Conservation (phyloP, 2,797 vertebrate genomes). For the Clarias laeviceps region DNA sequence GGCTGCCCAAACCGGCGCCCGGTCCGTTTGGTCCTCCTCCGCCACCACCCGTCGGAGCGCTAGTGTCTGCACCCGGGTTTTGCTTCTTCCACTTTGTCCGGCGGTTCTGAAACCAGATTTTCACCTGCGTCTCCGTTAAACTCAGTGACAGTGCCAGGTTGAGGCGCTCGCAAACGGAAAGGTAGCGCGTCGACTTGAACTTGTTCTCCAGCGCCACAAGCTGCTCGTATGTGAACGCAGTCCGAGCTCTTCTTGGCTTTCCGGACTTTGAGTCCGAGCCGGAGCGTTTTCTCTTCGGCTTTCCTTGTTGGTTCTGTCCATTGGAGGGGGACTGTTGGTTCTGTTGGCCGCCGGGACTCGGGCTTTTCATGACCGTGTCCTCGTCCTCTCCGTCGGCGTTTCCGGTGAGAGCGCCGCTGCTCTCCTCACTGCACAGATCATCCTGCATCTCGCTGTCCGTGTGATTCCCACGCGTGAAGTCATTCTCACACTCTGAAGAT, state of each 20-base stretch:
- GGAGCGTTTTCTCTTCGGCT: slow-evolving; percentile 91
- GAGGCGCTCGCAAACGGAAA: slow-evolving; percentile 91
- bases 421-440: slow-evolving; percentile 82
- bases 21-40: slow-evolving; percentile 61
- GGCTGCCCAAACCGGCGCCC: slow-evolving; percentile 74
- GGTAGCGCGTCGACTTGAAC: slow-evolving; percentile 93
- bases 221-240: slow-evolving; percentile 95
- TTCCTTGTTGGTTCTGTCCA: slow-evolving; percentile 65
- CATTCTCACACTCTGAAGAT: slow-evolving; percentile 79
- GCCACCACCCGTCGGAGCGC: slow-evolving; percentile 79
- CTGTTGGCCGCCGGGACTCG: slow-evolving; percentile 58
- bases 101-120: slow-evolving; percentile 96
- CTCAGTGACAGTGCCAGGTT: slow-evolving; percentile 92
- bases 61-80: slow-evolving; percentile 92
- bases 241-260: slow-evolving; percentile 89
- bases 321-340: slow-evolving; percentile 58
- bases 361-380: slow-evolving; percentile 68
- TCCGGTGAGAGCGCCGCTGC: slow-evolving; percentile 69
- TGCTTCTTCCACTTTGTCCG: slow-evolving; percentile 97
- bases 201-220: slow-evolving; percentile 94
- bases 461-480: slow-evolving; percentile 78
- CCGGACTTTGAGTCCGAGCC: slow-evolving; percentile 94
- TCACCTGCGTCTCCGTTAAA: slow-evolving; percentile 93
- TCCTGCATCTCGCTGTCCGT: slow-evolving; percentile 80
- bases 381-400: slow-evolving; percentile 69